Base-by-base conservation (phyloP, 2,888 invertebrate species). In the Agrochola lychnidis region DNA sequence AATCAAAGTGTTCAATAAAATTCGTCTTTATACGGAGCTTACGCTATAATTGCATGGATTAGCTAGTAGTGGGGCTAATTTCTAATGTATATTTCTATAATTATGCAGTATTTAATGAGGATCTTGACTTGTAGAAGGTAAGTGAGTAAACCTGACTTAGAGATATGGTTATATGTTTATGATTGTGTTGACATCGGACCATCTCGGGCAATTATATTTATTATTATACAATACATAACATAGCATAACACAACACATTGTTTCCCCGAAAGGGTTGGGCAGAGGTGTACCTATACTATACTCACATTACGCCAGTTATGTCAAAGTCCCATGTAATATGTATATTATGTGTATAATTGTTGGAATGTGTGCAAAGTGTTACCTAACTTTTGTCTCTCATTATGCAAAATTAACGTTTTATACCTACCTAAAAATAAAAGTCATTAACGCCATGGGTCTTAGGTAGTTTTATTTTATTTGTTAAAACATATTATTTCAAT, bases 71-170 rank as follows among this genome's bases (percentile, higher is more conserved):
- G 83, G 87, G 81, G 77, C 61, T 83, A 61, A 82, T 84, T 82
- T 77, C 64, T 79, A 78, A 84, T 85, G 68, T 71, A 79, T 81
- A 81, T 78, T 81, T 77, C 36, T 77, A 72, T 68, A 78, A 81
- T 83, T 83, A 87, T 85, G 78, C 83, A 73, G 63, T 76, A 66
- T 68, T 53, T 78, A 70, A 85, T 77, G 71, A 78, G 73, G 67
- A 79, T 86, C 83, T 81, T 78, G 86, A 87, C 81, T 79, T 72
- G 79, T 76, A 79, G 79, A 87, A 87, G 79, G 86, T 87, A 81
- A 85, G 79, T 87, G 76, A 56, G 79, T 79, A 67, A 69, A 75
- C 51, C 51, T 48, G 76, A 70, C 72, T 62, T 62, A 66, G 67
- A 40, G 6, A 22, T 80, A 56, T 77, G 57, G 45, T 48, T 14